Evolutionary conservation across 2,113 vertebrate species (phyloP).

Genomic region (Guaruba guarouba): DNA sequence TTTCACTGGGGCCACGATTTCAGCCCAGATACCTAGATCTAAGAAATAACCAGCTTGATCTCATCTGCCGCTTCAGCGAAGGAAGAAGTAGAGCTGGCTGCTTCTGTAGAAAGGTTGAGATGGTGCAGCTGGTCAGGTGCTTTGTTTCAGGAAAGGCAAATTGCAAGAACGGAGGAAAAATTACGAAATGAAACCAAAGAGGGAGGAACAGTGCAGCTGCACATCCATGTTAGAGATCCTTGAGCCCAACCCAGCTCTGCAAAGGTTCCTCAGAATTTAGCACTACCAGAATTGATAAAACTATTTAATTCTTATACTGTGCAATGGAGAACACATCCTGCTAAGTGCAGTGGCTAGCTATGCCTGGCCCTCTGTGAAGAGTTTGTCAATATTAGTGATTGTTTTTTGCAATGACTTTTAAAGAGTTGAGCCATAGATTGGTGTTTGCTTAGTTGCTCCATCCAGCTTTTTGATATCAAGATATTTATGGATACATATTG

Average conservation of each 20-base stretch:
- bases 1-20: background rate
- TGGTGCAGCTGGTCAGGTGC: background rate
- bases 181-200: background rate
- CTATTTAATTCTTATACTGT: background rate
- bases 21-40: background rate
- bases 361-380: background rate
- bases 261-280: background rate
- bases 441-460: background rate
- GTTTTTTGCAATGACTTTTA: background rate
- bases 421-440: background rate
- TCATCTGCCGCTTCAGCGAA: background rate
- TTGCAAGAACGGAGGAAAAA: background rate
- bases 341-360: background rate
- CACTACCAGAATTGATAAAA: background rate
- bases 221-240: background rate
- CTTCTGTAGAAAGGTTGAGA: background rate
- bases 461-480: background rate
- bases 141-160: background rate
- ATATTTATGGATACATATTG: background rate
- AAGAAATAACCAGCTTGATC: background rate
- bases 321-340: background rate
- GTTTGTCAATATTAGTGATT: background rate
- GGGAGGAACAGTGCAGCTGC: background rate
- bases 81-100: background rate
- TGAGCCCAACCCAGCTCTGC: background rate